A percentile compares a stretch with the other conserved stretches of the same genome.
Conservation (phyloP, 2,113 vertebrate genomes). For the Hippocampus abdominalis region DNA sequence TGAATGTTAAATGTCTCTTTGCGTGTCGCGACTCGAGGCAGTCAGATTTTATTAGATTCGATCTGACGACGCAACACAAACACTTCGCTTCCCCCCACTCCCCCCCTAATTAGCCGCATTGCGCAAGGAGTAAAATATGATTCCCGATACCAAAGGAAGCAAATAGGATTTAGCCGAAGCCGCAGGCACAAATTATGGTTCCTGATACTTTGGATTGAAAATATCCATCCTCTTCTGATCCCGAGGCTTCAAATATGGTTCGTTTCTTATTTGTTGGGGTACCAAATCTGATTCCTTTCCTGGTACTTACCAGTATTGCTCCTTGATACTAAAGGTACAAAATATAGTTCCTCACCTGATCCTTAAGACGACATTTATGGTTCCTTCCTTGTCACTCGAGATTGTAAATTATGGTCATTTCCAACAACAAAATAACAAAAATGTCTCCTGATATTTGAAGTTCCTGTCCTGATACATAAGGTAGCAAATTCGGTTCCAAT, state of each 20-base stretch:
- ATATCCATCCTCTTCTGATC: no score
- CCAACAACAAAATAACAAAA: no score
- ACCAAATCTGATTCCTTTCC: not conserved
- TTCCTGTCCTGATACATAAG: not conserved
- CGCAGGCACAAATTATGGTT: no score
- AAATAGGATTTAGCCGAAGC: not conserved
- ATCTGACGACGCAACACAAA: not conserved
- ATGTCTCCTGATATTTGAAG: not conserved
- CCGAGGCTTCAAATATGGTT: not conserved
- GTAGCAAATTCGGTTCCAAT: not conserved
- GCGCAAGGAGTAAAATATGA: not conserved
- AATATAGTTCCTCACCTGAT: no score
- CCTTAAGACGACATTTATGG: no score
- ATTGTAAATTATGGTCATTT: no score
- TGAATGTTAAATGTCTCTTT: not conserved
- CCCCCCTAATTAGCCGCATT: not conserved
- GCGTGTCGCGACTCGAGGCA: not conserved
- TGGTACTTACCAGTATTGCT: not conserved
- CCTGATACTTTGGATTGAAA: no score
- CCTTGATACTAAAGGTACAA: no score
- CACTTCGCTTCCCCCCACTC: not conserved
- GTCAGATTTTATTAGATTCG: not conserved
- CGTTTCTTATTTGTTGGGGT: not conserved
- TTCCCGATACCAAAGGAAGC: not conserved
- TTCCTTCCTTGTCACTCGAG: no score